phyloP scores from a whole-genome alignment of 1,140 invertebrate species.

The Coenobita brevimanus region DNA sequence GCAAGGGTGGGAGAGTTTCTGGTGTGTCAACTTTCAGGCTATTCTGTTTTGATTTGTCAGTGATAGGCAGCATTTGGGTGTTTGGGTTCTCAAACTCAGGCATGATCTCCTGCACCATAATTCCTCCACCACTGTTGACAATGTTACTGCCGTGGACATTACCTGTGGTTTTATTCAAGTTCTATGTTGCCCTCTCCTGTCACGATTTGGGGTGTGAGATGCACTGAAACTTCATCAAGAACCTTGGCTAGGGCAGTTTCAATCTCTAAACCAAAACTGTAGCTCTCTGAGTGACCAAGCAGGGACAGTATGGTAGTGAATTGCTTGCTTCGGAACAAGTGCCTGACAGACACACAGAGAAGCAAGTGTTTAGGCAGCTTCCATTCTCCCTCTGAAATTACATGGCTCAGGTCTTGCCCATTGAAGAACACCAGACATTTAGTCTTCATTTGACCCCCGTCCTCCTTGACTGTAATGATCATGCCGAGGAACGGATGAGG shows the following conservation, averaged over 20 bases:
- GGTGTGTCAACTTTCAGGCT: neutral
- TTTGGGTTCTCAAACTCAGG: constrained; percentile 3
- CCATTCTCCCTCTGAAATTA: constrained; percentile 11
- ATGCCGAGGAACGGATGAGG: no score
- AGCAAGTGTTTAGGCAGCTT: constrained; percentile 5
- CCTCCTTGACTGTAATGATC: no score
- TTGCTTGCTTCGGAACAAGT: constrained; percentile 17
- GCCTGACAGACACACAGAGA: constrained; percentile 23
- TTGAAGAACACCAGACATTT: no score
- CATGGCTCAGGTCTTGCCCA: neutral
- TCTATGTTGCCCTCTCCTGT: constrained; percentile 10
- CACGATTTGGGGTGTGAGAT: constrained; percentile 28
- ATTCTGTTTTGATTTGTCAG: constrained; percentile 3
- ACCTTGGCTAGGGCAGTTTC: neutral
- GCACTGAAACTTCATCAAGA: neutral
- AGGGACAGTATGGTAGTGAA: neutral
- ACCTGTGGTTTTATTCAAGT: constrained; percentile 22
- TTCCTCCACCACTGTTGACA: constrained; percentile 34
- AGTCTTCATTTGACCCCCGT: no score
- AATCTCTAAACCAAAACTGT: constrained; percentile 8
- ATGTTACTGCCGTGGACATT: constrained; percentile 18
- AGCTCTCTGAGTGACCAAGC: constrained; percentile 15
- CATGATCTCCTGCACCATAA: constrained; percentile 13
- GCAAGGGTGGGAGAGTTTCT: neutral
- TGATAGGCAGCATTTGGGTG: neutral